Base-by-base conservation (phyloP, 23 tunicate species). In the Halocynthia aurantium region DNA sequence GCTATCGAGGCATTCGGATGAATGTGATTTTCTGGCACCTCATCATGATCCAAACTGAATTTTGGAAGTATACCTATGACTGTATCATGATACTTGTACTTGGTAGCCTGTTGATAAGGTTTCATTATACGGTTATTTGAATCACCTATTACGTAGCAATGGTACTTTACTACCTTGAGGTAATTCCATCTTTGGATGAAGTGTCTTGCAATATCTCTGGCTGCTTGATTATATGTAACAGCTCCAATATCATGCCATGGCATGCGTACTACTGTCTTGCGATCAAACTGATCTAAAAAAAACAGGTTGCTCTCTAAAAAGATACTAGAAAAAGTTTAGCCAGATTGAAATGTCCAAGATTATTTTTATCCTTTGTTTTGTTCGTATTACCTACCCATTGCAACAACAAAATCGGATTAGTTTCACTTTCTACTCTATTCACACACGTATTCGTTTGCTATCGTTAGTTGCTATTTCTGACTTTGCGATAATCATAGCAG, bases 161-260 rank as follows among this genome's bases (percentile, higher is more conserved):
- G 18, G 22, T 22, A 8, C n/a, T 20, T 50, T 17, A 13, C 63
- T 44, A 84, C 88, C 77, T 93, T 93, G 17, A 87, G 67, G 52
- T 76, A 87, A 64, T 93, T 93, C 98, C 98, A 93, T 70, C 98
- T 55, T 77, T 93, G 94, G 10, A 93, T 93, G 65, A 93, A 93
- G 81, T 93, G 98, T 51, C 89, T 57, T 20, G 87, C 94, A 9
- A 83, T 94, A 63, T 93, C 98, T 61, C 88, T 61, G 21, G 98
- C 98, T 31, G 94, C 86, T 81, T 85, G 77, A 5, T 91, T 88
- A 61, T 85, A 93, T 7, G 87, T 86, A 22, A 85, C 85, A 8
- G 81, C 69, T 7, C 88, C 94, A 51, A 93, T 84, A 66, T 93
- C 98, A 86, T 93, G 98, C 98, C 98, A 93, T 7, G 98, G 98